Conservation (phyloP, 2,113 vertebrate genomes). For the Rhegmatorhina hoffmannsi region DNA sequence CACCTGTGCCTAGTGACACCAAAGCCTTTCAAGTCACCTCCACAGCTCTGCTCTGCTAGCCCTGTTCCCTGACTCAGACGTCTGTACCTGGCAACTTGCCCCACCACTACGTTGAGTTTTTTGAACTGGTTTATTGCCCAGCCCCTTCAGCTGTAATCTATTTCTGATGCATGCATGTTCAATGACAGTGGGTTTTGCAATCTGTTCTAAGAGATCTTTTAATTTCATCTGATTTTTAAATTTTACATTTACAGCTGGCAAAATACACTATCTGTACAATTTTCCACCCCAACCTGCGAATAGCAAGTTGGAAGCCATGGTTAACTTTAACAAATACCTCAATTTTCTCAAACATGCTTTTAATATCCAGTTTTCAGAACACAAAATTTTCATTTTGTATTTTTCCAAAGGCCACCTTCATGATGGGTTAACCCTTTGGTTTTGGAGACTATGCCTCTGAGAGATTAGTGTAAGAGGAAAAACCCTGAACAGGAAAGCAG, state of each 20-base stretch:
- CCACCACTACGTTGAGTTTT: not conserved
- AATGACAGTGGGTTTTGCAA: not conserved
- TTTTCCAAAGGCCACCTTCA: not conserved
- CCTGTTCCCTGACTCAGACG: rapidly evolving
- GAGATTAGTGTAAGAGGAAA: not conserved
- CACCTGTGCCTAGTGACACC: not conserved
- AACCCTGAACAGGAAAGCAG: not conserved
- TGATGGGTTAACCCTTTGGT: not conserved
- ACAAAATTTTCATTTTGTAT: not conserved
- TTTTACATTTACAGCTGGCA: not conserved
- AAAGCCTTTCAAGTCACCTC: not conserved
- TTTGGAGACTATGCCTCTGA: not conserved
- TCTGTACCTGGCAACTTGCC: rapidly evolving
- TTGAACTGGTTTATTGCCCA: not conserved
- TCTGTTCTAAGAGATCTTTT: not conserved
- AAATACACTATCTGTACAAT: not conserved
- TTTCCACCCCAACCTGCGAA: not conserved
- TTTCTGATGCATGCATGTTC: not conserved
- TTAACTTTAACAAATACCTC: not conserved
- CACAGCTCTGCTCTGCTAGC: not conserved
- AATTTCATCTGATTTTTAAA: not conserved
- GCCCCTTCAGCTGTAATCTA: not conserved
- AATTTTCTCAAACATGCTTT: not conserved
- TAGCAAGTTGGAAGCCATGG: not conserved
- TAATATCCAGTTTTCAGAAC: not conserved